These are phyloP conservation scores for Pterocles orientalis DNA, from an alignment of 2,113 vertebrate genomes.

Conservation along the genomic window DNA sequence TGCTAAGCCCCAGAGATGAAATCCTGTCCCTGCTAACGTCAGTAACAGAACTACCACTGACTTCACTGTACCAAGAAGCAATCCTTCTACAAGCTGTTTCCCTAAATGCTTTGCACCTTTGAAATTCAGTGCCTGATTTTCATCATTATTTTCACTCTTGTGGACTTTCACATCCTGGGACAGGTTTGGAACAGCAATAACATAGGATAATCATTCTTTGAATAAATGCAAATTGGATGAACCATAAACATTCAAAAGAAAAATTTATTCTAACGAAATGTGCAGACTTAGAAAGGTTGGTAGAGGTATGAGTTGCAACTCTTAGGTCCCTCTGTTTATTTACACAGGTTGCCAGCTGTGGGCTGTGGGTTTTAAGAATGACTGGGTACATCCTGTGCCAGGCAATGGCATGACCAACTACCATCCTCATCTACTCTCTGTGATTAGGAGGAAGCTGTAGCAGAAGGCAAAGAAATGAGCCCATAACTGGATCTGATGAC, in stretches of 20 bases:
- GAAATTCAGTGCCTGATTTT: neutral
- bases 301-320: neutral
- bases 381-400: neutral
- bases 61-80: neutral
- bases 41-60: neutral
- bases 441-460: neutral
- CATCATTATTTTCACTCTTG: neutral
- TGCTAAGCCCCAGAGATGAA: neutral
- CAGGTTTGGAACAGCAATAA: neutral
- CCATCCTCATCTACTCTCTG: neutral
- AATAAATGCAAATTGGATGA: neutral
- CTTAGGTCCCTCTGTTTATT: neutral
- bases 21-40: neutral
- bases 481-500: neutral
- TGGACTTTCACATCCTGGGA: neutral
- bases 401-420: neutral
- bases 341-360: neutral
- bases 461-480: neutral
- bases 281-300: neutral
- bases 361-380: neutral
- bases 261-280: neutral
- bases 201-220: neutral
- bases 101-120: neutral
- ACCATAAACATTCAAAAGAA: neutral
- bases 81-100: neutral